A percentile compares a stretch with the other conserved stretches of the same genome.
Conservation (phyloP, 1,140 invertebrate genomes). For the Ladona fulva region DNA sequence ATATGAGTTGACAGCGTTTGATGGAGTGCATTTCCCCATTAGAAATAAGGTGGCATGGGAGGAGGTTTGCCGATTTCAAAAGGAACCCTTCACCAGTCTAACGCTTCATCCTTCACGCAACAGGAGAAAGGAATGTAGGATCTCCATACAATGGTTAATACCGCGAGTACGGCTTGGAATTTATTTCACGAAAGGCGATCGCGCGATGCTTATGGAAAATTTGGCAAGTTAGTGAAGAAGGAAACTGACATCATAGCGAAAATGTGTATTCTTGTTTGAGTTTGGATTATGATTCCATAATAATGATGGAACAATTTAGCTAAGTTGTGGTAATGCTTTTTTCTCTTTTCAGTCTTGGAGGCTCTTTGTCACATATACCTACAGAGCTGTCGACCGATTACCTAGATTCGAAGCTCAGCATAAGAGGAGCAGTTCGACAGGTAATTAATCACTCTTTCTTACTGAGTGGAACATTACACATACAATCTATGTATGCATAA, state of each 20-base stretch:
- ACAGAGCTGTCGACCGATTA: neutral
- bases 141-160: too few species aligned
- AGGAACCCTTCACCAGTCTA: too few species aligned
- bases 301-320: neutral
- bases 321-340: neutral
- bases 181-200: too few species aligned
- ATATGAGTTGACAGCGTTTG: too few species aligned
- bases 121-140: too few species aligned
- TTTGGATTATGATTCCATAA: neutral
- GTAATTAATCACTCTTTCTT: neutral
- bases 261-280: neutral
- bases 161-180: too few species aligned
- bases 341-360: neutral
- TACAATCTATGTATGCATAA: too few species aligned
- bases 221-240: neutral
- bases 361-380: neutral
- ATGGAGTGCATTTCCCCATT: too few species aligned
- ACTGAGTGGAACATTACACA: neutral
- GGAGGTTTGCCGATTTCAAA: too few species aligned
- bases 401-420: neutral
- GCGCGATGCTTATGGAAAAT: too few species aligned
- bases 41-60: too few species aligned
- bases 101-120: too few species aligned
- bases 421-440: neutral
- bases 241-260: neutral